Percentiles rank a stretch among this genome's conserved stretches.
Conservation (phyloP, 1,140 invertebrate genomes). For the Sarcophaga peregrina region DNA sequence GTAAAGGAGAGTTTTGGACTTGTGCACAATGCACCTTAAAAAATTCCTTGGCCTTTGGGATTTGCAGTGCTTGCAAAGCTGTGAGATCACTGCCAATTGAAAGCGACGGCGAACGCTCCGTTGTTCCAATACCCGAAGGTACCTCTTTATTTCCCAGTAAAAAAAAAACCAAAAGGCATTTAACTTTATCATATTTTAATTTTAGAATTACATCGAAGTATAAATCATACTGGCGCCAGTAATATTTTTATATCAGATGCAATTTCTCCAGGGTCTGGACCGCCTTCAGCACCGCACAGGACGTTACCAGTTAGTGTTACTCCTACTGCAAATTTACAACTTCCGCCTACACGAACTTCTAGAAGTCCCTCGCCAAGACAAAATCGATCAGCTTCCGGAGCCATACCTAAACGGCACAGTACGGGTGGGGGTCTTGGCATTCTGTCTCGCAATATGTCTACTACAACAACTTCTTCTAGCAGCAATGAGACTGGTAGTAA, state of each 20-base stretch:
- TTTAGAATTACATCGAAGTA: constrained; percentile 34
- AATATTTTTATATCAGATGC: constrained; percentile 35
- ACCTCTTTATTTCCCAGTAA: not conserved
- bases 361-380: constrained; percentile 68
- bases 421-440: constrained; percentile 58
- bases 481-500: constrained; percentile 20
- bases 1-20: constrained; percentile 83
- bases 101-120: constrained; percentile 34
- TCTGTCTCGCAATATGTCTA: constrained; percentile 17
- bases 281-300: not conserved
- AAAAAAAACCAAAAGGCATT: not conserved
- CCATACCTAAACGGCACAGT: constrained; percentile 64
- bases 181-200: not conserved
- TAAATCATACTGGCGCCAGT: constrained; percentile 12
- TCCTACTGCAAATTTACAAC: constrained; percentile 45
- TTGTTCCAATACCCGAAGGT: constrained; percentile 42
- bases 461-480: not conserved
- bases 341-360: constrained; percentile 47
- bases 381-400: constrained; percentile 51
- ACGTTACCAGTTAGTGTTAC: constrained; percentile 26
- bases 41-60: constrained; percentile 77
- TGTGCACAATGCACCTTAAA: constrained; percentile 84
- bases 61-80: constrained; percentile 83
- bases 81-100: constrained; percentile 53
- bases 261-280: not conserved